phyloP scores from a whole-genome alignment of 1,140 invertebrate species.

The Sarcophaga bullata region DNA sequence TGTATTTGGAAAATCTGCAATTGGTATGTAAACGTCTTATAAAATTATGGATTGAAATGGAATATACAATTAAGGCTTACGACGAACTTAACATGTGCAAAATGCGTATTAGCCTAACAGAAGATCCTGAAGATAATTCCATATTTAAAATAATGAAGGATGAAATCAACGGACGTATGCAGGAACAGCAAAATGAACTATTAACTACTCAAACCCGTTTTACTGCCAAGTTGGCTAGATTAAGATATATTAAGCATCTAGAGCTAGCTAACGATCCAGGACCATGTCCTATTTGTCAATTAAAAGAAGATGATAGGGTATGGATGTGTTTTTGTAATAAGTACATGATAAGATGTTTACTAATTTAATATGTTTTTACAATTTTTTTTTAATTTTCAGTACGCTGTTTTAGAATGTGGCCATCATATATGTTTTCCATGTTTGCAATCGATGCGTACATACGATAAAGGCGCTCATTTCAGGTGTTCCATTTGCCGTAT shows the following conservation, averaged over 20 bases:
- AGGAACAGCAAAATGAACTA: slow-evolving; percentile 51
- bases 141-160: slow-evolving; percentile 53
- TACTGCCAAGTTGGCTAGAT: slow-evolving; percentile 50
- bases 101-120: slow-evolving; percentile 68
- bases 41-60: slow-evolving; percentile 63
- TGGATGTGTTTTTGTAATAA: slow-evolving; percentile 15
- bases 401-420: slow-evolving; percentile 61
- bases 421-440: slow-evolving; percentile 59
- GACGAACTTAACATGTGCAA: slow-evolving; percentile 84
- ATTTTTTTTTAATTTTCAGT: slow-evolving; percentile 49
- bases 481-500: slow-evolving; percentile 76
- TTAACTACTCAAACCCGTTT: slow-evolving; percentile 55
- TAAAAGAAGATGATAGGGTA: slow-evolving; percentile 56
- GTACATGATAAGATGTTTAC: not conserved
- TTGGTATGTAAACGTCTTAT: slow-evolving; percentile 73
- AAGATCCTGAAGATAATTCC: slow-evolving; percentile 56
- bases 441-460: slow-evolving; percentile 48
- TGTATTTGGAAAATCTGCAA: slow-evolving; percentile 72
- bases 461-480: slow-evolving; percentile 43
- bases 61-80: slow-evolving; percentile 66
- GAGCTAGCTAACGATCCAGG: slow-evolving; percentile 67
- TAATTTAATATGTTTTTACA: no score
- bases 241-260: slow-evolving; percentile 63
- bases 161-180: slow-evolving; percentile 49
- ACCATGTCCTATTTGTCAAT: slow-evolving; percentile 78